Evolutionary conservation across 2,113 vertebrate species (phyloP).

Genomic region (Anguilla japonica): DNA sequence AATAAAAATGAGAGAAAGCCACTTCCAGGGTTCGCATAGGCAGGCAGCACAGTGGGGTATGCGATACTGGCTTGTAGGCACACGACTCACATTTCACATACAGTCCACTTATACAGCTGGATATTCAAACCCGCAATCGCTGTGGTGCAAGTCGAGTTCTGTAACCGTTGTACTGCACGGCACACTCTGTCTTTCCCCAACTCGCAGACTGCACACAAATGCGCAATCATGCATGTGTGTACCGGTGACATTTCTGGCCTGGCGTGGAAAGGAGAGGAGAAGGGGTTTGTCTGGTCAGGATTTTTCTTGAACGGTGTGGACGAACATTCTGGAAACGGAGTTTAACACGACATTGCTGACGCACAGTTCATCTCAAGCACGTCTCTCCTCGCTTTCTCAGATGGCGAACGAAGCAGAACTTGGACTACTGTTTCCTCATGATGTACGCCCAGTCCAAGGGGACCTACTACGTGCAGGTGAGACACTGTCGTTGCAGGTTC

Average conservation of each 20-base stretch:
- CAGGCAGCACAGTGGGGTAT: too few species aligned
- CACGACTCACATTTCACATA: too few species aligned
- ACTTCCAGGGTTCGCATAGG: not conserved
- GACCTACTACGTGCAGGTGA: constrained; percentile 92
- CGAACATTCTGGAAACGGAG: too few species aligned
- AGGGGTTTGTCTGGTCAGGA: not conserved
- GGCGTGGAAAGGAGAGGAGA: not conserved
- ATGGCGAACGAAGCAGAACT: constrained; percentile 98
- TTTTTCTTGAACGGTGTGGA: not conserved
- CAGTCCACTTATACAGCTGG: too few species aligned
- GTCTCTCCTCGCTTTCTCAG: constrained; percentile 62
- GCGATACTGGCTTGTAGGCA: too few species aligned
- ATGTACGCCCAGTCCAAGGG: constrained; percentile 98
- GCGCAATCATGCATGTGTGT: not conserved
- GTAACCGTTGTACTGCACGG: too few species aligned
- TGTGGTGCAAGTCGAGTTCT: too few species aligned
- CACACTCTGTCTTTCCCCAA: too few species aligned
- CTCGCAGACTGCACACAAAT: not conserved
- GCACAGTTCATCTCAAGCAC: not conserved
- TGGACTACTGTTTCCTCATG: constrained; percentile 98
- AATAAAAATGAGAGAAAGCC: not conserved
- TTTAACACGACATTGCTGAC: not conserved
- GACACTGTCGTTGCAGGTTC: constrained; percentile 18
- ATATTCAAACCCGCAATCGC: too few species aligned
- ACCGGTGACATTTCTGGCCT: not conserved